Conservation (phyloP, 2,888 invertebrate genomes). For the Conops quadrifasciatus region DNA sequence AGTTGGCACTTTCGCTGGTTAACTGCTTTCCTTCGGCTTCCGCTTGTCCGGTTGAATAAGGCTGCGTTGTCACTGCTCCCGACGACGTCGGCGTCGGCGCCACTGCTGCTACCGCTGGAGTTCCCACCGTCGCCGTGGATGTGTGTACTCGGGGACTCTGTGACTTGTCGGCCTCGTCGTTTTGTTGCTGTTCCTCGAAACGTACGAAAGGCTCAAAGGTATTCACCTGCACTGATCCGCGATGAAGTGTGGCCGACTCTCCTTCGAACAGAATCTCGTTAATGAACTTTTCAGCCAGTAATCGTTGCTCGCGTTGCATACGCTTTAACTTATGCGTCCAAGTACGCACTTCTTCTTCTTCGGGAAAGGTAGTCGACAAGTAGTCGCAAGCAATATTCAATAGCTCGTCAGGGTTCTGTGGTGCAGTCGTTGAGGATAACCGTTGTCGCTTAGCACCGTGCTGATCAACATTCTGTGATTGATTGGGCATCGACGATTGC, state of each 20-base stretch:
- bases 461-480: slow-evolving; percentile 8
- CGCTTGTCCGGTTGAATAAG: neutral
- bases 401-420: slow-evolving; percentile 51
- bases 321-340: slow-evolving; percentile 61
- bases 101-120: slow-evolving; percentile 23
- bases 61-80: slow-evolving; percentile 13
- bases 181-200: slow-evolving; percentile 51
- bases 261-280: slow-evolving; percentile 62
- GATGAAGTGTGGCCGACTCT: slow-evolving; percentile 59
- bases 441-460: slow-evolving; percentile 29
- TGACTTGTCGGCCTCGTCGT: slow-evolving; percentile 54
- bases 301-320: slow-evolving; percentile 56
- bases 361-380: slow-evolving; percentile 56
- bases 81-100: slow-evolving; percentile 2
- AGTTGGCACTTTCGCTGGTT: neutral
- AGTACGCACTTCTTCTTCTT: slow-evolving; percentile 59
- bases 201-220: slow-evolving; percentile 58
- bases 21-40: slow-evolving; percentile 25
- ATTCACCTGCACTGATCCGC: slow-evolving; percentile 60
- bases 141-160: slow-evolving; percentile 59
- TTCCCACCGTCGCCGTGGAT: slow-evolving; percentile 41
- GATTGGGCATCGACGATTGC: neutral
- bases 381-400: slow-evolving; percentile 59
- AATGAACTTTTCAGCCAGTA: slow-evolving; percentile 62
- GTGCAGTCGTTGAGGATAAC: slow-evolving; percentile 18